A percentile compares a stretch with the other conserved stretches of the same genome.
phyloP scores from a whole-genome alignment of 2,797 vertebrate species.

The Sciaenops ocellatus region DNA sequence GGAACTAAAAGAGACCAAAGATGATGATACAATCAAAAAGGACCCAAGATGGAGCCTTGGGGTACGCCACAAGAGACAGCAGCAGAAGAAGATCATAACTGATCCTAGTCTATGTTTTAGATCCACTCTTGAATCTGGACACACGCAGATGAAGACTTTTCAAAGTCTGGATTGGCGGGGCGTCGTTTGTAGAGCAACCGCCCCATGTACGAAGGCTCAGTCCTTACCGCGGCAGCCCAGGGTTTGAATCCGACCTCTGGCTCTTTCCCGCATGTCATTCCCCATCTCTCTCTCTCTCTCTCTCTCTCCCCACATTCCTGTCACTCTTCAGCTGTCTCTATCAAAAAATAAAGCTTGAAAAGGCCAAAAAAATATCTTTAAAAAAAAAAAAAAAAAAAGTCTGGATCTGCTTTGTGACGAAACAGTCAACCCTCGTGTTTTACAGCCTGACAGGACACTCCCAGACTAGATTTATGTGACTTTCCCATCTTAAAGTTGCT shows the following conservation, averaged over 20 bases:
- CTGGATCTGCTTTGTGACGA: slow-evolving; percentile 26
- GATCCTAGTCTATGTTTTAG: background rate
- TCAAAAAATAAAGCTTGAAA: no score
- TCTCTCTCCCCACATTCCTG: no score
- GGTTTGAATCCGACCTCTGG: no score
- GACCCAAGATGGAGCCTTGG: background rate
- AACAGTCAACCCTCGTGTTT: slow-evolving; percentile 33
- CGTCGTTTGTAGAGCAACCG: no score
- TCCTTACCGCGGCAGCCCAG: no score
- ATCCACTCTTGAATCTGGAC: background rate
- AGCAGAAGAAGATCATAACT: background rate
- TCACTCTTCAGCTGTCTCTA: no score
- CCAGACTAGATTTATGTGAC: slow-evolving; percentile 42
- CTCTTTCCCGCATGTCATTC: no score
- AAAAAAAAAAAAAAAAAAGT: no score
- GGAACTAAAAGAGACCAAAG: background rate
- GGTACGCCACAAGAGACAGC: background rate
- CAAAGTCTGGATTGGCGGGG: background rate
- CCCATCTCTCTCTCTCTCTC: no score
- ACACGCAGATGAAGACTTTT: background rate
- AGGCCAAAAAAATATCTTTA: no score
- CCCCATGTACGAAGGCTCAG: no score
- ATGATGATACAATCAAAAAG: background rate
- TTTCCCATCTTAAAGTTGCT: slow-evolving; percentile 43
- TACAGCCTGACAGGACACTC: slow-evolving; percentile 28